Evolutionary conservation across 2,888 invertebrate genomes (phyloP), one percentile per base, ranked within the genome.

Genomic region (Melinaea marsaeus): DNA sequence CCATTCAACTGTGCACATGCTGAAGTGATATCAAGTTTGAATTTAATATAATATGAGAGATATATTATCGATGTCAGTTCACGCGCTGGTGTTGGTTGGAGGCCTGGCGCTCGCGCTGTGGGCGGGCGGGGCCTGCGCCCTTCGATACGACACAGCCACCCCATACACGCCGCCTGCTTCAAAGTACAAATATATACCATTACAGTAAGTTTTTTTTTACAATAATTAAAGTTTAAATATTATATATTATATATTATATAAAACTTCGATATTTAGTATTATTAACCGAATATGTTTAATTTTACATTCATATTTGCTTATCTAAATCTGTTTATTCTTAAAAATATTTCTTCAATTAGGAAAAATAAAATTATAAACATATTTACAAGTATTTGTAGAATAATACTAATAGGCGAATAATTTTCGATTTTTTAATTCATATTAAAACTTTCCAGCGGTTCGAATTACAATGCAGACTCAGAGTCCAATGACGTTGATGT

Each of bases 111-210:
- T 86, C 47, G 84, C 83, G 72, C 71, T 88, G 47, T 85, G 87
- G 87, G 85, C 85, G 77, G 80, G 80, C 73, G 81, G 81, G 71
- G 84, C 79, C 34, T 74, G 75, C 69, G 87, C 79, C 2, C 71
- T 76, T 59, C 79, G 80, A 47, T 89, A 88, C 76, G 86, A 87
- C 73, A 83, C 86, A 5, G 90, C 90, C 63, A 90, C 90, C 67
- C 90, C 90, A 48, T 76, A 88, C 70, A 73, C 87, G 57, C 86
- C 86, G 69, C 80, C 82, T 55, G 79, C 81, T 65, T 76, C 71
- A 57, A 84, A 79, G 46, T 83, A 88, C 69, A 88, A 83, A 75
- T 89, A 89, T 63, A 86, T 88, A 76, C 89, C 89, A 0, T 67
- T 88, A 61, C 79, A 81, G 90, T 90, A 64, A 89, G 89, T 86